Evolutionary conservation across 2,797 vertebrate genomes (phyloP).

Genomic region (Oryzias dopingdopingensis): DNA sequence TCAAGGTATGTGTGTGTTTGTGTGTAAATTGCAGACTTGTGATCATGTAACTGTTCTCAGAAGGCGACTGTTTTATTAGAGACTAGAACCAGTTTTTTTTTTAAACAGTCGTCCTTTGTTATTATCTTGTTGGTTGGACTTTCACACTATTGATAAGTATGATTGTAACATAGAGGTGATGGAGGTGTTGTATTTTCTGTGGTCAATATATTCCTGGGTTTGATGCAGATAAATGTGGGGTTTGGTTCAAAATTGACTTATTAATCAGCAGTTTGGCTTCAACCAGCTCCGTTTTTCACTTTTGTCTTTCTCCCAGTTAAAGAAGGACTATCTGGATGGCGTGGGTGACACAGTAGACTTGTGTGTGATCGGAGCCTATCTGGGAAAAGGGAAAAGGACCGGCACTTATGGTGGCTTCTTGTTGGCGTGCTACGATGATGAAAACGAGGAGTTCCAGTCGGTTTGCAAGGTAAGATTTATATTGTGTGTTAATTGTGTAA

Average conservation of each 20-base stretch:
- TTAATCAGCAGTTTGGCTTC: too few relatives aligned
- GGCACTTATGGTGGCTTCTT: conserved; percentile 89
- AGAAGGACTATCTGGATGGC: conserved; percentile 91
- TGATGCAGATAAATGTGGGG: too few relatives aligned
- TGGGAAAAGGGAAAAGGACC: conserved; percentile 87
- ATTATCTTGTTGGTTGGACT: too few relatives aligned
- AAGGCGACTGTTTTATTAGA: not conserved
- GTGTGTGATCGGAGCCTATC: conserved; percentile 89
- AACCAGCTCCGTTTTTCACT: too few relatives aligned
- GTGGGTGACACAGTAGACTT: conserved; percentile 90
- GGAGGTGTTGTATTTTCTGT: too few relatives aligned
- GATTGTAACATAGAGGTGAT: too few relatives aligned
- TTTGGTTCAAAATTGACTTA: too few relatives aligned
- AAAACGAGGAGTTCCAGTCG: conserved; percentile 89
- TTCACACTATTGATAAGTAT: too few relatives aligned
- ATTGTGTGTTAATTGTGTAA: not conserved
- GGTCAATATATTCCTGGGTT: too few relatives aligned
- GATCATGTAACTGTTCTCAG: not conserved
- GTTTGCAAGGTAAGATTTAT: conserved; percentile 84
- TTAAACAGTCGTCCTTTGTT: too few relatives aligned
- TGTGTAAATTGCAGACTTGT: not conserved
- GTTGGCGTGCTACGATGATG: conserved; percentile 86
- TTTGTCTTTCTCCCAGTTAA: conserved; percentile 71
- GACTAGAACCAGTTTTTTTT: too few relatives aligned
- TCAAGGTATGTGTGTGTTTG: conserved; percentile 79